phyloP scores from a whole-genome alignment of 1,140 invertebrate species.

The Leptopilina clavipes region DNA sequence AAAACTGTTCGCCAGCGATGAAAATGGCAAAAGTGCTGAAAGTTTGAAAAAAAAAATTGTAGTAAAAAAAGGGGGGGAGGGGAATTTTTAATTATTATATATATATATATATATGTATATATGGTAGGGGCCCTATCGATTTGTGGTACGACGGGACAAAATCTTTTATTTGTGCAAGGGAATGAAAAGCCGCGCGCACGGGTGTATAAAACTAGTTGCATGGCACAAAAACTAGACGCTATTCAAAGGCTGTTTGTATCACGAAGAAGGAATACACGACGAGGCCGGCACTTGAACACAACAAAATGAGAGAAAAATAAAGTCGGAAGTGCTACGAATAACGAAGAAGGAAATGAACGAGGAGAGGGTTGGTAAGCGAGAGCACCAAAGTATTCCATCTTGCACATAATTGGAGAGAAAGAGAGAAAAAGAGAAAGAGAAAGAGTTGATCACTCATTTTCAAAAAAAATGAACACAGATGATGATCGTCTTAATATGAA shows the following conservation, averaged over 20 bases:
- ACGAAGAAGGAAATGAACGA: slow-evolving; percentile 39
- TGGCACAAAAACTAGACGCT: slow-evolving; percentile 67
- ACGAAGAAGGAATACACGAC: slow-evolving; percentile 49
- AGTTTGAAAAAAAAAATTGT: too few relatives aligned
- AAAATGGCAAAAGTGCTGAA: too few relatives aligned
- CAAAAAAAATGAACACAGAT: neutral
- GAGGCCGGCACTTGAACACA: slow-evolving; percentile 49
- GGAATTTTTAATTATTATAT: neutral
- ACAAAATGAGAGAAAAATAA: slow-evolving; percentile 57
- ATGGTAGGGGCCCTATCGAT: slow-evolving; percentile 16
- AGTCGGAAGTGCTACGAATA: slow-evolving; percentile 51
- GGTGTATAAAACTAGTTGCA: slow-evolving; percentile 63
- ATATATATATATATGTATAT: neutral
- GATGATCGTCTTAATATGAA: neutral
- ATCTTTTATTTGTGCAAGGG: slow-evolving; percentile 28
- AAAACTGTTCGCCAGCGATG: too few relatives aligned
- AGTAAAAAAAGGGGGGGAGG: too few relatives aligned
- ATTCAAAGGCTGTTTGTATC: slow-evolving; percentile 66
- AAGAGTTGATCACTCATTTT: neutral
- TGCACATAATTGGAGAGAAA: too few relatives aligned
- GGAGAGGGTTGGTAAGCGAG: slow-evolving; percentile 48
- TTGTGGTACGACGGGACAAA: slow-evolving; percentile 3
- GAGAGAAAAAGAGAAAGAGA: too few relatives aligned
- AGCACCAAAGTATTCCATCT: slow-evolving; percentile 48
- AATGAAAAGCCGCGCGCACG: slow-evolving; percentile 60